phyloP scores from a whole-genome alignment of 2,797 vertebrate species.

The Margarornis squamiger region DNA sequence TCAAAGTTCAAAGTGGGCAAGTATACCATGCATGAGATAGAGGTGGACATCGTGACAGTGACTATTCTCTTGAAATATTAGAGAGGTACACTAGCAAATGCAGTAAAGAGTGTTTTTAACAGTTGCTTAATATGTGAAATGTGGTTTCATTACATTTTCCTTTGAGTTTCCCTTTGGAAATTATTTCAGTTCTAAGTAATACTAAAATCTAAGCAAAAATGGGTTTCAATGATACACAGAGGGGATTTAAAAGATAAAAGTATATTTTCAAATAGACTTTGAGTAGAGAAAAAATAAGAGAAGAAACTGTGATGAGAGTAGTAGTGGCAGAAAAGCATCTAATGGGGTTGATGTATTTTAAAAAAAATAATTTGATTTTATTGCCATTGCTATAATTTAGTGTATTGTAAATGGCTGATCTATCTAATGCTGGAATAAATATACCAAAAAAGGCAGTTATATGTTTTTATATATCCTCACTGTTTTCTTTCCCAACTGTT shows the following conservation, averaged over 20 bases:
- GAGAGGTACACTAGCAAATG: not conserved
- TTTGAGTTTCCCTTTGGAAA: conserved; percentile 21
- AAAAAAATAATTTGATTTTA: not conserved
- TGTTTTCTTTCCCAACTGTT: conserved; percentile 34
- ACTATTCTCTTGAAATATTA: not conserved
- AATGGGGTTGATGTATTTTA: not conserved
- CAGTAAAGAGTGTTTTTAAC: not conserved
- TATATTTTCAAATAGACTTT: conserved; percentile 59
- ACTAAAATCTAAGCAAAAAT: conserved; percentile 8
- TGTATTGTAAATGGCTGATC: not conserved
- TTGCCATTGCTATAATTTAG: not conserved
- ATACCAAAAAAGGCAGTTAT: not conserved
- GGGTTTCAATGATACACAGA: conserved; percentile 17
- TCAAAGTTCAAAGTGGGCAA: not conserved
- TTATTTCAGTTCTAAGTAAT: not conserved
- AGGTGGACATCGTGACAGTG: not conserved
- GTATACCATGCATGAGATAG: not conserved
- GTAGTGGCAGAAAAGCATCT: not conserved
- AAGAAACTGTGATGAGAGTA: not conserved
- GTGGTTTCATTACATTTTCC: conserved; percentile 6
- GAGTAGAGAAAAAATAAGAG: not conserved
- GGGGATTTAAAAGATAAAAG: not conserved
- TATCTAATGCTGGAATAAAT: not conserved
- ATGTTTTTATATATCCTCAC: not conserved
- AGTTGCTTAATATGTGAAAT: not conserved